Evolutionary conservation across 2,113 vertebrate genomes (phyloP).

Genomic region (Triplophysa rosa): DNA sequence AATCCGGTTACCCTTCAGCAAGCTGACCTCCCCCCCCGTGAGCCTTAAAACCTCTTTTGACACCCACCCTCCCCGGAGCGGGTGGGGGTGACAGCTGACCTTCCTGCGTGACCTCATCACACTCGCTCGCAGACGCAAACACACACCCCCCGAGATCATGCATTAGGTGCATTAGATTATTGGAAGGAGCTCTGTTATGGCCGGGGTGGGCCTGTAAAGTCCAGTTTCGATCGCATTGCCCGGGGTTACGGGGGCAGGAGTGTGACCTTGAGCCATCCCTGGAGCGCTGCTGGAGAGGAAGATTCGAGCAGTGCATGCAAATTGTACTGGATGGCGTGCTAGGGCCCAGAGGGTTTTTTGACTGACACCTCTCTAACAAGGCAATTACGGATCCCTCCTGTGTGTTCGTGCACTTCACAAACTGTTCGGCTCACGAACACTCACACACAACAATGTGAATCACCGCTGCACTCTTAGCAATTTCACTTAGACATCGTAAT

Average conservation of each 20-base stretch:
- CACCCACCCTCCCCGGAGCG: slow-evolving; percentile 53
- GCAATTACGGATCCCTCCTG: slow-evolving; percentile 18
- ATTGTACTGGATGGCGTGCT: slow-evolving; percentile 5
- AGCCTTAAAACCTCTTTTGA: slow-evolving; percentile 56
- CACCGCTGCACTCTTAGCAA: not conserved
- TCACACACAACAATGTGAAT: slow-evolving; percentile 9
- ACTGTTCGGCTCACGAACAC: slow-evolving; percentile 23
- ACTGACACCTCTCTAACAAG: slow-evolving; percentile 45
- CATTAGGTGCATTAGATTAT: slow-evolving; percentile 49
- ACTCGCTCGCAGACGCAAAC: slow-evolving; percentile 48
- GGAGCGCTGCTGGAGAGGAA: slow-evolving; percentile 5
- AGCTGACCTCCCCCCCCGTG: slow-evolving; percentile 38
- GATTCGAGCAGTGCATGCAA: not conserved
- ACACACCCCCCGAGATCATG: slow-evolving; percentile 42
- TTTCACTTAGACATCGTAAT: not conserved
- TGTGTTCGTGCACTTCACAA: slow-evolving; percentile 14
- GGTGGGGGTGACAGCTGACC: slow-evolving; percentile 64
- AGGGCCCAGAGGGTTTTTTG: slow-evolving; percentile 17
- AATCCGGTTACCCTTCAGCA: slow-evolving; percentile 30
- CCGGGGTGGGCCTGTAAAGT: slow-evolving; percentile 44
- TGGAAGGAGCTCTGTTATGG: slow-evolving; percentile 39
- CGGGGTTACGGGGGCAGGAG: slow-evolving; percentile 6
- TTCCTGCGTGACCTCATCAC: slow-evolving; percentile 58
- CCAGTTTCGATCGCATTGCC: slow-evolving; percentile 35
- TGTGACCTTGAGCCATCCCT: slow-evolving; percentile 38